These are phyloP conservation scores for mouse (Mus musculus) DNA, from an alignment of 2,113 vertebrate species.

Conservation along the genomic window GRCm39 chr13:98863001-98863500, in stretches of 20 bases:
- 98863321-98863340: neutral
- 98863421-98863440: neutral
- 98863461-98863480: neutral
- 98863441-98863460: neutral
- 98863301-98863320: neutral
- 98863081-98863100: constrained; percentile 53
- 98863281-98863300: neutral
- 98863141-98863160: no score
- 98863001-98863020: constrained; percentile 11
- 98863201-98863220: no score
- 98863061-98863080: constrained; percentile 23
- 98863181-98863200: no score
- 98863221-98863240: no score
- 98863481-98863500: neutral
- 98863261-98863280: constrained; percentile 27
- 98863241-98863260: neutral
- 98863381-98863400: neutral
- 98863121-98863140: no score
- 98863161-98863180: no score
- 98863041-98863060: neutral
- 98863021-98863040: neutral
- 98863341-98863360: neutral
- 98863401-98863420: neutral
- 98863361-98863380: neutral
- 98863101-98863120: neutral